A percentile compares a stretch with the other conserved stretches of the same genome.
phyloP scores from a whole-genome alignment of 2,797 vertebrate species.

The Girardinus metallicus region DNA sequence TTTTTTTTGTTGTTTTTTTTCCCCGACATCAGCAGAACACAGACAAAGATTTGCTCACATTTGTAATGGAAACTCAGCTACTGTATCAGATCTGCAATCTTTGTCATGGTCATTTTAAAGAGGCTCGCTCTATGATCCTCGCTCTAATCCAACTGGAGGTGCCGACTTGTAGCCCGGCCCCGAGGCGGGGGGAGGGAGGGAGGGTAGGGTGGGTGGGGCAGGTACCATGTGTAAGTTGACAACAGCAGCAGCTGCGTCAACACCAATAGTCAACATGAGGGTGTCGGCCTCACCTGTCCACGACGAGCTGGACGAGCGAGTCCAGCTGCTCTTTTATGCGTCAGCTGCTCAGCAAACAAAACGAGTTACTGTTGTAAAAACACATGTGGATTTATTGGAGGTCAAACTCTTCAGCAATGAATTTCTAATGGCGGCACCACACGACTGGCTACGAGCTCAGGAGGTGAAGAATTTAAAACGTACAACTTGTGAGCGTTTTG shows the following conservation, averaged over 20 bases:
- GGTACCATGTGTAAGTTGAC: slow-evolving; percentile 48
- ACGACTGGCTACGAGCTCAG: background rate
- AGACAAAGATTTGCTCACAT: too few relatives aligned
- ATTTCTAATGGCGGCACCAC: background rate
- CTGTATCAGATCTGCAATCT: background rate
- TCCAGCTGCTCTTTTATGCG: slow-evolving; percentile 50
- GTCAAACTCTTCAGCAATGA: background rate
- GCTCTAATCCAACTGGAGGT: slow-evolving; percentile 8
- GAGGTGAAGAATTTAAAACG: background rate
- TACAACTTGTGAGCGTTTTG: background rate
- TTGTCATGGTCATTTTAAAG: slow-evolving; percentile 1
- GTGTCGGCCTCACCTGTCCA: slow-evolving; percentile 70
- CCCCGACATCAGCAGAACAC: too few relatives aligned
- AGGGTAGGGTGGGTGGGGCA: too few relatives aligned
- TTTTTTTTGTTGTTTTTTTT: too few relatives aligned
- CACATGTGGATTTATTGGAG: background rate
- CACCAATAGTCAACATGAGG: slow-evolving; percentile 57
- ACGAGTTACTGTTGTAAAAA: background rate
- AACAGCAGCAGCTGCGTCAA: slow-evolving; percentile 75
- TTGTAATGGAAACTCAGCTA: too few relatives aligned
- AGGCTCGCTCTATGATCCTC: background rate
- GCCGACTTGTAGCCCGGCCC: slow-evolving; percentile 28
- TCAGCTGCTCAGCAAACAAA: background rate
- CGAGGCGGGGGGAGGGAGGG: background rate
- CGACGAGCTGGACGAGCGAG: slow-evolving; percentile 36